Percentiles rank a stretch among this genome's conserved stretches.
Evolutionary conservation across 2,888 invertebrate species (phyloP).

Genomic region (Scaptodrosophila latifasciaeformis): DNA sequence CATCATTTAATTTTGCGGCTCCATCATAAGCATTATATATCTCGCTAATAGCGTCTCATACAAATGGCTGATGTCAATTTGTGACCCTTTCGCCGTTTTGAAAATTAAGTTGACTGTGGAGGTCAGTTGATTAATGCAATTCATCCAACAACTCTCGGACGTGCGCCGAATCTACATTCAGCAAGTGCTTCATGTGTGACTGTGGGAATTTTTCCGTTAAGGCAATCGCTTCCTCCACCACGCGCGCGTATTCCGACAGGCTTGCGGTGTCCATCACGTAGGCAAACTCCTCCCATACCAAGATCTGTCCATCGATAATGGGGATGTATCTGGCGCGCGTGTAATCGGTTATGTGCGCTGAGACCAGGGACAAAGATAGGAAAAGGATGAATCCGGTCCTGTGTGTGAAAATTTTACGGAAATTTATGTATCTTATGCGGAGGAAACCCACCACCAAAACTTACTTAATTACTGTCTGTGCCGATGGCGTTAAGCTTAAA

Average conservation of each 20-base stretch:
- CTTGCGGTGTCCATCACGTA: no score
- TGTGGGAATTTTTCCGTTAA: slow-evolving; percentile 4
- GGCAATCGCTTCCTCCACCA: slow-evolving; percentile 2
- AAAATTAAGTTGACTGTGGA: slow-evolving; percentile 14
- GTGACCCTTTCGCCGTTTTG: slow-evolving; percentile 8
- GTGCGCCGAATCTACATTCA: no score
- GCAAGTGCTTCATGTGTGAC: no score
- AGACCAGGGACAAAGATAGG: slow-evolving; percentile 9
- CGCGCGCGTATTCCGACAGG: slow-evolving; percentile 7
- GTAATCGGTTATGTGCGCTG: slow-evolving; percentile 15
- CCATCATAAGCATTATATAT: slow-evolving; percentile 22
- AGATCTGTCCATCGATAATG: no score
- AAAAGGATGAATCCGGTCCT: slow-evolving; percentile 6
- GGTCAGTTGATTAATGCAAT: slow-evolving; percentile 12
- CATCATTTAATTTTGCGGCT: slow-evolving; percentile 20
- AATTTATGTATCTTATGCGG: not conserved
- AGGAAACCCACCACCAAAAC: slow-evolving; percentile 9
- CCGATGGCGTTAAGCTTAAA: not conserved
- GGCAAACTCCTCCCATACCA: no score
- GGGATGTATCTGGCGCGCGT: slow-evolving; percentile 16
- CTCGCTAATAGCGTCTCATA: slow-evolving; percentile 16
- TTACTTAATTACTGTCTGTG: not conserved
- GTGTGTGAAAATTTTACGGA: slow-evolving; percentile 3
- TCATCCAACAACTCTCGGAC: no score
- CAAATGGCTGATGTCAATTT: slow-evolving; percentile 9